Percentiles rank a stretch among this genome's conserved stretches.
Conservation (phyloP, 2,113 vertebrate species). For the Parus major region DNA sequence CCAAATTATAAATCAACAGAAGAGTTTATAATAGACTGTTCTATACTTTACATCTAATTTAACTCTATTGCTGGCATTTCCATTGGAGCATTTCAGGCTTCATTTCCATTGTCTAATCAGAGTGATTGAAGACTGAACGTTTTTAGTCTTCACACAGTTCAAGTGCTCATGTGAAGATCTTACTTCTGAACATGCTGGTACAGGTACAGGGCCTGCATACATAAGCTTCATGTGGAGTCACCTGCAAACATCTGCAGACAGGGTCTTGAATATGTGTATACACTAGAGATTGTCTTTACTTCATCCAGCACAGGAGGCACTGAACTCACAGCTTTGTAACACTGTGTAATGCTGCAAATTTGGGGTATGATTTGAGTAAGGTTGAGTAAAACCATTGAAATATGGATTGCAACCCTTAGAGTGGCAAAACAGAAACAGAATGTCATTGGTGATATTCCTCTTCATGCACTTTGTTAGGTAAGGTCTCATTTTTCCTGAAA, state of each 20-base stretch:
- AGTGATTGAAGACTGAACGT: not conserved
- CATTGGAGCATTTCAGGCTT: not conserved
- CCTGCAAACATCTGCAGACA: not conserved
- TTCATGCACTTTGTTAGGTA: not conserved
- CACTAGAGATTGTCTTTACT: not conserved
- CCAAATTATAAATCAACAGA: not conserved
- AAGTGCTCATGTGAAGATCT: not conserved
- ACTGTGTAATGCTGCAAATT: not conserved
- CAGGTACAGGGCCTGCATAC: not conserved
- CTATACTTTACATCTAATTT: not conserved
- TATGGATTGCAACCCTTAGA: not conserved
- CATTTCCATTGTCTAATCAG: not conserved
- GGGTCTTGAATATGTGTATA: too few species aligned
- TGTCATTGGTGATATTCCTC: not conserved
- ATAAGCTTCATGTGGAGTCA: not conserved
- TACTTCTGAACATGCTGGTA: not conserved
- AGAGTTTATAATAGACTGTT: not conserved
- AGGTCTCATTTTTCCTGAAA: not conserved
- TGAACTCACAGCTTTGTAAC: not conserved
- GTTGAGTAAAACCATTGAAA: not conserved
- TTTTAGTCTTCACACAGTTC: not conserved
- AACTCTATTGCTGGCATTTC: not conserved
- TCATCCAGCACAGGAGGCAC: not conserved
- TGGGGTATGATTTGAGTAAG: not conserved
- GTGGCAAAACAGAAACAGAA: not conserved